Evolutionary conservation across 2,888 invertebrate species (phyloP).

Genomic region (Chorisops tibialis): DNA sequence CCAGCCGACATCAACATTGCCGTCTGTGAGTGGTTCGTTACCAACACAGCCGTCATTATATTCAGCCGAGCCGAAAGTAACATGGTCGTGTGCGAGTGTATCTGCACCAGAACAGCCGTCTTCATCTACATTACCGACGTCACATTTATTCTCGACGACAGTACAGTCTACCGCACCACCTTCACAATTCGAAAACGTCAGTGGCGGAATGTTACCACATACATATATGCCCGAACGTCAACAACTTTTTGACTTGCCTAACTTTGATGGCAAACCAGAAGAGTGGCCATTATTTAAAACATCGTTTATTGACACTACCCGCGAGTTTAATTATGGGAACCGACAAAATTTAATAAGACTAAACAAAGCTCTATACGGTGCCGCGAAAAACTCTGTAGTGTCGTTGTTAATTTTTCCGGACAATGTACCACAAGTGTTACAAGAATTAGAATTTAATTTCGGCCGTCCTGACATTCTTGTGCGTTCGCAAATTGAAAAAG

Average conservation of each 20-base stretch:
- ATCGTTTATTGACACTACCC: slow-evolving; percentile 31
- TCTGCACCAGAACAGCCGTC: slow-evolving; percentile 3
- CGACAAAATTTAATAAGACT: slow-evolving; percentile 33
- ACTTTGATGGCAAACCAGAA: too few relatives aligned
- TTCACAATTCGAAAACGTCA: neutral
- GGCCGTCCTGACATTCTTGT: too few relatives aligned
- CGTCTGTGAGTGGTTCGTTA: neutral
- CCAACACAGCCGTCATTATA: neutral
- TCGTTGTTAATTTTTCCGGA: too few relatives aligned
- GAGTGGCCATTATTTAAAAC: slow-evolving; percentile 35
- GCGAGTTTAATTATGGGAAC: slow-evolving; percentile 29
- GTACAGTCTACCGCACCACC: neutral
- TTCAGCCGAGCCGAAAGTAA: neutral
- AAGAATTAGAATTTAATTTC: too few relatives aligned
- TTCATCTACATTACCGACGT: neutral
- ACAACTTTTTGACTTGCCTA: too few relatives aligned
- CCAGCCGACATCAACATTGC: neutral
- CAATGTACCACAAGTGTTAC: too few relatives aligned
- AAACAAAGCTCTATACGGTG: too few relatives aligned
- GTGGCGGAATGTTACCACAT: neutral
- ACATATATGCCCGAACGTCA: slow-evolving; percentile 8
- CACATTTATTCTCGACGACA: neutral
- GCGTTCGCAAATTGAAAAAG: slow-evolving; percentile 21
- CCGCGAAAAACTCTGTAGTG: too few relatives aligned
- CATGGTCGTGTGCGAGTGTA: neutral